phyloP scores from a whole-genome alignment of 2,888 invertebrate genomes.

The Amphipoea lucens region DNA sequence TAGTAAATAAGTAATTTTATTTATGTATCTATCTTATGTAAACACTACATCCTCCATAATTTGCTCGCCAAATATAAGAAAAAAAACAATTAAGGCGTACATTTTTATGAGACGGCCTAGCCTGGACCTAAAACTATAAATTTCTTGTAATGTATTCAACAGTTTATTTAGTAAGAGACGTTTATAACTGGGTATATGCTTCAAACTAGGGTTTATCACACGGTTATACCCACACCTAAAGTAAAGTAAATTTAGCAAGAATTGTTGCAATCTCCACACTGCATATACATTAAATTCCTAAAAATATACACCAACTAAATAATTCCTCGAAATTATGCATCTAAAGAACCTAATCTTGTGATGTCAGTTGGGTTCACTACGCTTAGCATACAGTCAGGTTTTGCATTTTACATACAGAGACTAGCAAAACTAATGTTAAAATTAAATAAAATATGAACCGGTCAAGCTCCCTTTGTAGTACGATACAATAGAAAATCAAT shows the following conservation, averaged over 20 bases:
- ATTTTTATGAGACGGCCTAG: constrained; percentile 19
- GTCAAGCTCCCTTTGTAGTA: too few species aligned
- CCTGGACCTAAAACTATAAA: constrained; percentile 5
- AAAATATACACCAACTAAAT: constrained; percentile 34
- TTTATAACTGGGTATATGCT: constrained; percentile 8
- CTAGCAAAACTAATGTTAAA: constrained; percentile 6
- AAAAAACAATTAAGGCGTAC: constrained; percentile 5
- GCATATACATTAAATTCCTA: constrained; percentile 27
- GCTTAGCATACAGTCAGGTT: constrained; percentile 24
- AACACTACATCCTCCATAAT: not conserved
- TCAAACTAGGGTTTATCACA: constrained; percentile 10
- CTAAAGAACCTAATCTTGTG: constrained; percentile 23
- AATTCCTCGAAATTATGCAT: constrained; percentile 21
- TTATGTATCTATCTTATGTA: not conserved
- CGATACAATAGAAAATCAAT: too few species aligned
- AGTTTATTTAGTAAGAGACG: constrained; percentile 1
- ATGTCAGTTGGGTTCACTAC: constrained; percentile 24
- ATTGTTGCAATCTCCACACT: constrained; percentile 12
- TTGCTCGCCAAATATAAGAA: not conserved
- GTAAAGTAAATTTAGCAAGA: not conserved
- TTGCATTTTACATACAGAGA: constrained; percentile 19
- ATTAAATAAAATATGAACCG: not conserved
- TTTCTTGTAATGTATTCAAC: constrained; percentile 1
- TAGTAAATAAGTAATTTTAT: not conserved
- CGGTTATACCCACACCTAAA: not conserved